phyloP scores from a whole-genome alignment of 2,113 vertebrate genomes.

The Merops nubicus region DNA sequence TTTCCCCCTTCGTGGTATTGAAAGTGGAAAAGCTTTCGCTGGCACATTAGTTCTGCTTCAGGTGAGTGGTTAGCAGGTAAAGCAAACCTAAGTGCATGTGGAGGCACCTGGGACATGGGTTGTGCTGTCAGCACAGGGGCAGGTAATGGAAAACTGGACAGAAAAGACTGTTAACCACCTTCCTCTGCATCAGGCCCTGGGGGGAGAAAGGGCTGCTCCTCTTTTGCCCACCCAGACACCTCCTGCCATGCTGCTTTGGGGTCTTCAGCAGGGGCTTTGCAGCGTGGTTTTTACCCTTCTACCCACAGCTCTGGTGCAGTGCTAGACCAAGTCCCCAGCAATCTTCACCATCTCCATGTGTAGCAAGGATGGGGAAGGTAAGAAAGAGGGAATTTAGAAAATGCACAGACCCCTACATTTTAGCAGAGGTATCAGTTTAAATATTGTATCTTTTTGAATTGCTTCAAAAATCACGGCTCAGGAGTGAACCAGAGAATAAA shows the following conservation, averaged over 20 bases:
- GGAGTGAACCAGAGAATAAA: background rate
- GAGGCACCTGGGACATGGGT: background rate
- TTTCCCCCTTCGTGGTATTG: background rate
- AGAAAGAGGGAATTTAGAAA: background rate
- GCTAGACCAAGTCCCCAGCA: background rate
- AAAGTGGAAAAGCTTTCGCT: background rate
- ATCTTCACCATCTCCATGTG: rapidly evolving
- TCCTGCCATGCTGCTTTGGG: rapidly evolving
- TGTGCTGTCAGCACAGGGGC: background rate
- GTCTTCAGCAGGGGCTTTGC: background rate
- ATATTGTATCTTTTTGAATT: background rate
- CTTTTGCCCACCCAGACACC: rapidly evolving
- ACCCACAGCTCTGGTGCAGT: background rate
- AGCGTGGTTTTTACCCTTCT: background rate
- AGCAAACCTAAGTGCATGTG: background rate
- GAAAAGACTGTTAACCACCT: background rate
- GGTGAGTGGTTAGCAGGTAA: background rate
- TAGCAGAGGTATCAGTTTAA: background rate
- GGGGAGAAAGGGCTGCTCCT: background rate
- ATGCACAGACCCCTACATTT: rapidly evolving
- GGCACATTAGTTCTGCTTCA: background rate
- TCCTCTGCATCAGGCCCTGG: rapidly evolving
- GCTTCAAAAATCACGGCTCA: background rate
- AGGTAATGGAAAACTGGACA: background rate
- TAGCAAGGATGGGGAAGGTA: background rate